Evolutionary conservation across 2,113 vertebrate species (phyloP).

Genomic region (Oryctolagus cuniculus): mOryCun1.1 NC_091450.1:39657501-39658000

Average conservation of each 20-base stretch:
- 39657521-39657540: no score
- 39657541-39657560: no score
- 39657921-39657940: neutral
- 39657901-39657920: neutral
- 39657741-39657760: no score
- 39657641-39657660: neutral
- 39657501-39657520: no score
- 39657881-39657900: neutral
- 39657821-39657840: neutral
- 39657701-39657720: neutral
- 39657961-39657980: neutral
- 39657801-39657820: neutral
- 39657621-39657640: no score
- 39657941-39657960: neutral
- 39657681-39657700: neutral
- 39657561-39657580: no score
- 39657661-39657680: neutral
- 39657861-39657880: no score
- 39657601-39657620: no score
- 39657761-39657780: neutral
- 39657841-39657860: rapidly evolving
- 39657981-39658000: no score
- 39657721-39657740: no score
- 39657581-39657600: no score
- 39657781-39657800: neutral